phyloP scores from a whole-genome alignment of 2,797 vertebrate species.

The Hirundo rustica region DNA sequence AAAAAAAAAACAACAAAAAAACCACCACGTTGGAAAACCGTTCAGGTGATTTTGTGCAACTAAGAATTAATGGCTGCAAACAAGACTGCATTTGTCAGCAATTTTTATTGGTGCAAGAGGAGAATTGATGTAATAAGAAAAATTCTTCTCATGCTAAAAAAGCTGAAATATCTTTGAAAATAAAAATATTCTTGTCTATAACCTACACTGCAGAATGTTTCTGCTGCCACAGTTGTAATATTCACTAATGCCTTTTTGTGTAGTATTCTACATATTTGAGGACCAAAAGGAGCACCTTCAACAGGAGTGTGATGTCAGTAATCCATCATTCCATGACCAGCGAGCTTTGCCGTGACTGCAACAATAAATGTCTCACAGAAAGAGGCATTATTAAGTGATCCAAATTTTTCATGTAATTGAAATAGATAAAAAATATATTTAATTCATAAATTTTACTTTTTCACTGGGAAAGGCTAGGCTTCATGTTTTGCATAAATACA shows the following conservation, averaged over 20 bases:
- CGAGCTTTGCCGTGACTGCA: fast-evolving
- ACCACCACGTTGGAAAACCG: background rate
- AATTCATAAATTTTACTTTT: background rate
- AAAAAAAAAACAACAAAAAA: background rate
- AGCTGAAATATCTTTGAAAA: background rate
- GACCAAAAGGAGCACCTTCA: background rate
- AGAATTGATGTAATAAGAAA: background rate
- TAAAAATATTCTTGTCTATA: background rate
- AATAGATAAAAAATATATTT: background rate
- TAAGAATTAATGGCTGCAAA: background rate
- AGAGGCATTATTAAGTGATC: background rate
- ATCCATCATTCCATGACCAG: background rate
- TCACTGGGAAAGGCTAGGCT: background rate
- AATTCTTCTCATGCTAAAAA: background rate
- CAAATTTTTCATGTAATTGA: background rate
- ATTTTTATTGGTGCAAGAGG: background rate
- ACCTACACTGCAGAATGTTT: background rate
- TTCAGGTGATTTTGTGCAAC: background rate
- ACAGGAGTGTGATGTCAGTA: background rate
- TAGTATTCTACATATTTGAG: background rate
- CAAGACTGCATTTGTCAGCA: background rate
- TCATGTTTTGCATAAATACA: background rate
- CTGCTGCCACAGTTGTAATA: background rate
- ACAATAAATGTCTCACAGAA: background rate
- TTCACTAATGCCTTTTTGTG: background rate